A percentile compares a stretch with the other conserved stretches of the same genome.
Evolutionary conservation across 2,888 invertebrate species (phyloP).

Genomic region (Apodemia zela): DNA sequence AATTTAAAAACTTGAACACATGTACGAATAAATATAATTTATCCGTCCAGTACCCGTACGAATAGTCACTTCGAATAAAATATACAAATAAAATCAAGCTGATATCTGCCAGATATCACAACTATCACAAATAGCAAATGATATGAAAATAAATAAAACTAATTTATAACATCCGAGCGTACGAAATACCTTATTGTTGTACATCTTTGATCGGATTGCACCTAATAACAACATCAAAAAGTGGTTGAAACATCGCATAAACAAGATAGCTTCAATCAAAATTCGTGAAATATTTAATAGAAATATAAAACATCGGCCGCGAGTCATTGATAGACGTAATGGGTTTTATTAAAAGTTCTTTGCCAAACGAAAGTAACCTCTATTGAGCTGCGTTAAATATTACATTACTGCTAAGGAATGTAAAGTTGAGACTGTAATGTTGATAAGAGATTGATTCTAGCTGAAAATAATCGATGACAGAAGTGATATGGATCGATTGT

Average conservation of each 20-base stretch:
- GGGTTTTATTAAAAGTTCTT: neutral
- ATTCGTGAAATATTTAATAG: conserved; percentile 46
- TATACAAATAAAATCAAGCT: conserved; percentile 7
- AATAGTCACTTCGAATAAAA: no score
- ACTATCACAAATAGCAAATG: neutral
- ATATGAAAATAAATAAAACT: conserved; percentile 2
- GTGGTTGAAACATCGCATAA: conserved; percentile 25
- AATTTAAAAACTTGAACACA: no score
- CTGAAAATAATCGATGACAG: conserved; percentile 5
- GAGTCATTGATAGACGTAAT: conserved; percentile 10
- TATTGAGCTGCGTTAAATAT: neutral
- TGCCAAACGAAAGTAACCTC: neutral
- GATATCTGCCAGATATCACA: conserved; percentile 7
- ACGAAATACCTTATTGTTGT: conserved; percentile 6
- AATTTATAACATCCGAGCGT: conserved; percentile 14
- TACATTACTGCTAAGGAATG: neutral
- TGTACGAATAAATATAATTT: no score
- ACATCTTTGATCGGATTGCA: conserved; percentile 30
- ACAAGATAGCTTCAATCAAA: conserved; percentile 43
- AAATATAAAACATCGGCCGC: conserved; percentile 13
- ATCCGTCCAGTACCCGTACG: no score
- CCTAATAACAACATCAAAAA: conserved; percentile 30
- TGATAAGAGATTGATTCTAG: conserved; percentile 13
- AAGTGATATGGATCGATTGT: neutral
- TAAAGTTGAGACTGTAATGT: neutral